A percentile compares a stretch with the other conserved stretches of the same genome.
phyloP scores from a whole-genome alignment of 64 coral and sea anemone species.

The Pocillopora damicornis region DNA sequence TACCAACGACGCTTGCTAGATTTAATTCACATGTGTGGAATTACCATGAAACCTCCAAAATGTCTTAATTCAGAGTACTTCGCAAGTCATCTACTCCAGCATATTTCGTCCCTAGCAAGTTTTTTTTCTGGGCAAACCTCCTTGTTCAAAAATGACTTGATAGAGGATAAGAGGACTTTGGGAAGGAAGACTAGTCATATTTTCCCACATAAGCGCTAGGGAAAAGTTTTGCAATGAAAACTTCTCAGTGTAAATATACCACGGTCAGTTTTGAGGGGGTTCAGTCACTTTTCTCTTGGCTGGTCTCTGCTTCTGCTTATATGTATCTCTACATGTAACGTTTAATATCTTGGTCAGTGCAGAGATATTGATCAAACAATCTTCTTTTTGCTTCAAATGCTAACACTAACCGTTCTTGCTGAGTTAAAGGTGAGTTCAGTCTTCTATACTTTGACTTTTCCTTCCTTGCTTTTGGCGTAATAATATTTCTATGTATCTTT shows the following conservation, averaged over 20 bases:
- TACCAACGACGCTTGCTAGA: background rate
- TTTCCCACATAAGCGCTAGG: too few species aligned
- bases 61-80: too few species aligned
- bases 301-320: background rate
- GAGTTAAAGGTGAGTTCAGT: constrained; percentile 19
- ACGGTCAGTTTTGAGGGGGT: background rate
- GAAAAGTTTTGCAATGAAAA: too few species aligned
- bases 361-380: background rate
- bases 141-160: too few species aligned
- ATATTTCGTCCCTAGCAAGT: too few species aligned
- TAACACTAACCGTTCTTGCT: constrained; percentile 33
- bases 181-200: background rate
- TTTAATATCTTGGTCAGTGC: background rate
- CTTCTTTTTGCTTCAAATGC: constrained; percentile 10
- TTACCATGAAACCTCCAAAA: too few species aligned
- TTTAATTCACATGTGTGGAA: too few species aligned
- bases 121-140: too few species aligned
- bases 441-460: background rate
- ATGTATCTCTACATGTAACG: background rate
- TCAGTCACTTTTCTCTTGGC: background rate
- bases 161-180: too few species aligned
- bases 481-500: too few species aligned
- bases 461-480: background rate
- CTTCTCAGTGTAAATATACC: background rate
- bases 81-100: too few species aligned